These are phyloP conservation scores for Bovichtus variegatus DNA, from an alignment of 2,797 vertebrate species.

Conservation along the genomic window DNA sequence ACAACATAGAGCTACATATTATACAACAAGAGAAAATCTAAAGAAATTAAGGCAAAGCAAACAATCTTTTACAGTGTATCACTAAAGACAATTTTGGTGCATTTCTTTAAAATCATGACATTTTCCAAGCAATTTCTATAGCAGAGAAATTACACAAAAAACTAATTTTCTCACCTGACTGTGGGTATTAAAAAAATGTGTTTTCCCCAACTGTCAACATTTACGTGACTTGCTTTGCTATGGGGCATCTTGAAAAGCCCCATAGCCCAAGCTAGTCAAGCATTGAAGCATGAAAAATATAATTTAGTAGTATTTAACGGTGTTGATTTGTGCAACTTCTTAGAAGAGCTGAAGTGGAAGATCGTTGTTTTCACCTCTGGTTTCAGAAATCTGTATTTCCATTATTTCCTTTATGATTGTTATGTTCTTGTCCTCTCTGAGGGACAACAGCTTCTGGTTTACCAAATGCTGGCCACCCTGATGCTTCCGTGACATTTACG, in stretches of 20 bases:
- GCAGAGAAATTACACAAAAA: background rate
- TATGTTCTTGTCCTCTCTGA: background rate
- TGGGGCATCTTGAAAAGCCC: background rate
- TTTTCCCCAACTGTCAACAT: background rate
- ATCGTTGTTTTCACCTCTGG: background rate
- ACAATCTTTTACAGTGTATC: background rate
- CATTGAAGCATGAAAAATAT: background rate
- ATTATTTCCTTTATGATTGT: background rate
- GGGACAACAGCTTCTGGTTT: background rate
- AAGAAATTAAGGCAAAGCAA: background rate
- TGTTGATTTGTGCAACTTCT: background rate
- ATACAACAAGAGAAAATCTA: background rate
- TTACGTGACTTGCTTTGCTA: background rate
- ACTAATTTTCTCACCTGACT: conserved; percentile 3
- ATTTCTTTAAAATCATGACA: background rate
- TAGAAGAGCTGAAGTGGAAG: background rate
- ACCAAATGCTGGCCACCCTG: background rate
- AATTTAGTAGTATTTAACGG: background rate
- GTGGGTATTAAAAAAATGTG: background rate
- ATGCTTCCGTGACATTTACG: conserved; percentile 20
- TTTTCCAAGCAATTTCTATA: background rate
- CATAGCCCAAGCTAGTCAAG: too few relatives aligned
- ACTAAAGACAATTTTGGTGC: background rate
- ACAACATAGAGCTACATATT: background rate
- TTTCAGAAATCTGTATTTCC: background rate